These are phyloP conservation scores for Saturnia pavonia DNA, from an alignment of 2,888 invertebrate genomes.

Conservation along the genomic window DNA sequence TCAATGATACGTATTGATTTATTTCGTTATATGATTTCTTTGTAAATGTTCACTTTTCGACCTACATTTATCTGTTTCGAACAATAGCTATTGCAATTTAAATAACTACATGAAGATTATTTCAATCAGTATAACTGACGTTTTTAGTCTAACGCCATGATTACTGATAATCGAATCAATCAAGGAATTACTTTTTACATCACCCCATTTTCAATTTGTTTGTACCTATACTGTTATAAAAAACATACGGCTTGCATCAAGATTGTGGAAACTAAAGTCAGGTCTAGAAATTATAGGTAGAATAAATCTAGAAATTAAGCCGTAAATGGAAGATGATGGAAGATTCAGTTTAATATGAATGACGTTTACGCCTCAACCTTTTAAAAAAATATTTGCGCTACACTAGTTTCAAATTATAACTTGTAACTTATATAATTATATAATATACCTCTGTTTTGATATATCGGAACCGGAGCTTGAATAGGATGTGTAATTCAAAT, in stretches of 20 bases:
- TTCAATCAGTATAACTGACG: neutral
- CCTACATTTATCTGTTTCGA: neutral
- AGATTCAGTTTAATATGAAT: too few species aligned
- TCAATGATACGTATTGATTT: neutral
- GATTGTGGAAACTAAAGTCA: neutral
- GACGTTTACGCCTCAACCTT: neutral
- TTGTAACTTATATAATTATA: too few species aligned
- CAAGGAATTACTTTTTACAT: neutral
- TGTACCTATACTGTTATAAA: neutral
- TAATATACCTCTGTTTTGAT: too few species aligned
- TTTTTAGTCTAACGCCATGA: neutral
- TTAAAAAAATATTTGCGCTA: neutral
- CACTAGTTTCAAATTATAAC: too few species aligned
- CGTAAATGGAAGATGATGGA: too few species aligned
- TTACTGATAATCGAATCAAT: neutral
- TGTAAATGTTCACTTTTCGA: too few species aligned
- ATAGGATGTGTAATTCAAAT: too few species aligned
- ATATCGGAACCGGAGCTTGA: too few species aligned
- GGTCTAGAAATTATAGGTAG: neutral
- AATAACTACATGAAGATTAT: neutral
- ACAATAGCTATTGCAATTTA: neutral
- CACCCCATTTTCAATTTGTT: neutral
- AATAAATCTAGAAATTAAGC: neutral
- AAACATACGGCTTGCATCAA: neutral
- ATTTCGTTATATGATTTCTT: neutral